phyloP scores from a whole-genome alignment of 2,888 invertebrate species.

The Agapostemon virescens region DNA sequence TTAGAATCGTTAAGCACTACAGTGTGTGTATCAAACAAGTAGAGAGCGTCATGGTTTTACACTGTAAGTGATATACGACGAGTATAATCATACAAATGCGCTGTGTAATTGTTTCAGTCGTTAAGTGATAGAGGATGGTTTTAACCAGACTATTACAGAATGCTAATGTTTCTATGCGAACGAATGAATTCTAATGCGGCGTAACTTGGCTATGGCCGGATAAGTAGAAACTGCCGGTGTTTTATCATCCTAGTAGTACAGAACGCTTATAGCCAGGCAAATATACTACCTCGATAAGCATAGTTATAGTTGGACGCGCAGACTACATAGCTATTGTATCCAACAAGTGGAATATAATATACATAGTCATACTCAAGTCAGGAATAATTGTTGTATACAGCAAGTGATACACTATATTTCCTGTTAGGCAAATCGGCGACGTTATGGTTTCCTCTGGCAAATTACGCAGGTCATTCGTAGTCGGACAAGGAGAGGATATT shows the following conservation, averaged over 20 bases:
- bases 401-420: not conserved
- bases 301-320: not conserved
- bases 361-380: not conserved
- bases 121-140: not conserved
- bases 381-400: not conserved
- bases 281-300: not conserved
- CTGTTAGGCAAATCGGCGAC: not conserved
- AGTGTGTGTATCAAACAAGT: not conserved
- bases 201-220: not conserved
- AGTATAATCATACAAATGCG: not conserved
- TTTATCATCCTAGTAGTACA: not conserved
- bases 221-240: not conserved
- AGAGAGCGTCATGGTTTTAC: no score
- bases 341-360: not conserved
- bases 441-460: not conserved
- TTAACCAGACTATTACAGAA: not conserved
- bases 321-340: not conserved
- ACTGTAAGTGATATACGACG: no score
- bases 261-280: not conserved
- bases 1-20: not conserved
- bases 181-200: no score
- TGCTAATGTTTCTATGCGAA: no score
- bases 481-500: not conserved
- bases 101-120: not conserved
- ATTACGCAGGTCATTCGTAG: not conserved